A percentile compares a stretch with the other conserved stretches of the same genome.
Conservation (phyloP, 2,113 vertebrate species). For the Salvelinus alpinus region DNA sequence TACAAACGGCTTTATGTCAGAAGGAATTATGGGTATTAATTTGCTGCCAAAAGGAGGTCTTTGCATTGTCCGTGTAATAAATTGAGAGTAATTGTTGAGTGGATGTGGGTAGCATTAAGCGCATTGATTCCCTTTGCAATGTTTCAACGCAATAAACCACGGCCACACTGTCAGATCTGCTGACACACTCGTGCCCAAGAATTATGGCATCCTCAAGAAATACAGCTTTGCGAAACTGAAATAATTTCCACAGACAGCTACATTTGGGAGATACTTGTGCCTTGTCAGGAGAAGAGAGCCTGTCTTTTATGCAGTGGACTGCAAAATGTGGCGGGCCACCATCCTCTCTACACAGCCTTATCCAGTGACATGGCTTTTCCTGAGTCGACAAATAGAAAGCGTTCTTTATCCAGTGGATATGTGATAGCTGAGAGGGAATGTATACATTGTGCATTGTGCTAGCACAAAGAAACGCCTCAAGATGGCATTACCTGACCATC, state of each 20-base stretch:
- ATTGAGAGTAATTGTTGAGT: constrained; percentile 24
- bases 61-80: constrained; percentile 13
- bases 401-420: no score
- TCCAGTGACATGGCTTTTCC: no score
- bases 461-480: no score
- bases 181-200: no score
- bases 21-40: constrained; percentile 30
- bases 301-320: constrained; percentile 6
- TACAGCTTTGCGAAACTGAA: constrained; percentile 20
- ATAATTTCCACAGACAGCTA: constrained; percentile 22
- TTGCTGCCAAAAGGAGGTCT: constrained; percentile 15
- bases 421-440: no score
- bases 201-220: constrained; percentile 10
- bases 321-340: not conserved
- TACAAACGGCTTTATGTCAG: constrained; percentile 31
- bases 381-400: no score
- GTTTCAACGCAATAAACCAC: not conserved
- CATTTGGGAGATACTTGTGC: constrained; percentile 15
- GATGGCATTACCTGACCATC: not conserved
- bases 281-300: constrained; percentile 4
- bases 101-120: not conserved
- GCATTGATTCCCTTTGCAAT: not conserved
- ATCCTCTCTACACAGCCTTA: not conserved
- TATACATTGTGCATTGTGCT: not conserved
- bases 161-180: not conserved